These are phyloP conservation scores for Tenebrosternarchus preto DNA, from an alignment of 2,113 vertebrate species.

Conservation along the genomic window DNA sequence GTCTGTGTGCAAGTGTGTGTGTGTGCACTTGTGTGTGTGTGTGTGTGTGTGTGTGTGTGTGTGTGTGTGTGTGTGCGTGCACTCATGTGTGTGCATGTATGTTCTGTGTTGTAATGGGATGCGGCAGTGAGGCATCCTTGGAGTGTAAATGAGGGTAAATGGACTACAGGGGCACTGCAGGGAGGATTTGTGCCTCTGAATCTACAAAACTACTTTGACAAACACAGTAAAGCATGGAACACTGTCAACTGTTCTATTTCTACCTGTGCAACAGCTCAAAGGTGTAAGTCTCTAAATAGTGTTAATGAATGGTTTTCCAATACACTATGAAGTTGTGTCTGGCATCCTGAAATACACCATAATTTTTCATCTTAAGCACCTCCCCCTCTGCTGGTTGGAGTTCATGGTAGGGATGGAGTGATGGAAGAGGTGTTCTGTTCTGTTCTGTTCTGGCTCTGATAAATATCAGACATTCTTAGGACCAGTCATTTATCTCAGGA, in stretches of 20 bases:
- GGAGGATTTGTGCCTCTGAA: neutral
- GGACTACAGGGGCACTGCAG: neutral
- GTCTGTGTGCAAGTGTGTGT: conserved; percentile 26
- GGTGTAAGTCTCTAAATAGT: neutral
- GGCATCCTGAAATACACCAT: conserved; percentile 21
- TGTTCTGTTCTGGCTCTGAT: conserved; percentile 42
- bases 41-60: conserved; percentile 33
- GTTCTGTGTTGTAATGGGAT: neutral
- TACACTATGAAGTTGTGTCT: conserved; percentile 6
- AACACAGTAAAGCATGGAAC: neutral
- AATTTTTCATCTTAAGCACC: conserved; percentile 8
- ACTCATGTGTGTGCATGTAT: neutral
- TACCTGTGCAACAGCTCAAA: neutral
- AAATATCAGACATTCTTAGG: conserved; percentile 48
- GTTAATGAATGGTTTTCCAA: too few relatives aligned
- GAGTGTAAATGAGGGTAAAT: conserved; percentile 2
- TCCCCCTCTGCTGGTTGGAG: conserved; percentile 6
- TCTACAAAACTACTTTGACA: too few relatives aligned
- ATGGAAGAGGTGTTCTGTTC: conserved; percentile 35
- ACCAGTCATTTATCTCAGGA: conserved; percentile 51
- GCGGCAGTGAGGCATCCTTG: conserved; percentile 7
- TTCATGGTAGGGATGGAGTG: conserved; percentile 39
- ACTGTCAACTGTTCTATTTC: neutral
- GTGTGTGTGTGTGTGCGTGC: conserved; percentile 22
- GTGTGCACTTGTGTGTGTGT: too few relatives aligned